Base-by-base conservation (phyloP, 2,797 vertebrate genomes). In the Muscicapa striata region DNA sequence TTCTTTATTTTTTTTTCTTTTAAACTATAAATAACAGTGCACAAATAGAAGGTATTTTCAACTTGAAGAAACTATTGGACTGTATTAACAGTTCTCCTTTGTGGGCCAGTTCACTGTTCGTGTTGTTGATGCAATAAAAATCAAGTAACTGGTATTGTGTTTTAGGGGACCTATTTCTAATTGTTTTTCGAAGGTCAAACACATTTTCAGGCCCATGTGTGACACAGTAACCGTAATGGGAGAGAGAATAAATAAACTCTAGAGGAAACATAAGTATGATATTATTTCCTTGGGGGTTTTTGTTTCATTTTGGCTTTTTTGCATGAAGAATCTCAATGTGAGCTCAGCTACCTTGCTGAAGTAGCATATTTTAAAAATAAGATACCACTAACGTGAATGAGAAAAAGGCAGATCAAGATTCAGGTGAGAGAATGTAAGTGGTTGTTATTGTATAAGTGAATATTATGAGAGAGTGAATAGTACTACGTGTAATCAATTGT, bases 301-400 rank as follows among this genome's bases (percentile, higher is more conserved):
- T 26, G 6, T 66, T 46, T 63, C 20, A 27, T 17, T 78, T 63
- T 26, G 26, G 7, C n/a, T 72, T 63, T 34, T 48, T 57, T 48
- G 36, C 73, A 8, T 43, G 45, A 51, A 51, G 57, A 74, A 7
- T 13, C 32, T 89, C 22, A 36, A 11, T 64, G 19, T 79, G 84
- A 34, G 40, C 40, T 40, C 40, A 40, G 40, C 40, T 40, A 40
- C 40, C 40, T 68, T 84, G 40, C 41, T 86, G 46, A 85, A 92
- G 34, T 32, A 69, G 16, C 12, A 6, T 80, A 20, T 87, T 93
- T 91, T 66, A 91, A 85, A 95, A 94, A 63, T 77, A 70, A 77
- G 62, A n/a, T 51, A 27, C 41, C 29, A 12, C 34, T 84, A 75
- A 72, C 17, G 24, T 45, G 58, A 87, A 70, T 57, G 52, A 94